Conservation (phyloP, 1,140 invertebrate species). For the Bombus fervidus region DNA sequence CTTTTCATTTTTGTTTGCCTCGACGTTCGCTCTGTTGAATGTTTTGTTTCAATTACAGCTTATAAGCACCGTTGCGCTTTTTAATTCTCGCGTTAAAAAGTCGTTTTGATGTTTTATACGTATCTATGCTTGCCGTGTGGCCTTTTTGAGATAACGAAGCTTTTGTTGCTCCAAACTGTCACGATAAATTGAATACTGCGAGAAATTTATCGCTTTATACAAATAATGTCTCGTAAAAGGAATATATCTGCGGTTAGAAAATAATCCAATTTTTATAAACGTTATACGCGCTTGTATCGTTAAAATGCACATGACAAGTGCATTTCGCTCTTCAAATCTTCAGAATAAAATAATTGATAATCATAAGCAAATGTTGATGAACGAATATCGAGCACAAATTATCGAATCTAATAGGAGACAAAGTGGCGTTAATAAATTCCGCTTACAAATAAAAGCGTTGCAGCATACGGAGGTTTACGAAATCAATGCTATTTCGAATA, state of each 20-base stretch:
- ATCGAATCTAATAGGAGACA: too few relatives aligned
- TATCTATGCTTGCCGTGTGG: too few relatives aligned
- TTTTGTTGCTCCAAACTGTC: not conserved
- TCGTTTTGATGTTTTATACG: not conserved
- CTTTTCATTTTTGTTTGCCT: not conserved
- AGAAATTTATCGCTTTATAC: not conserved
- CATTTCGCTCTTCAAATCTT: not conserved
- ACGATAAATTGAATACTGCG: not conserved
- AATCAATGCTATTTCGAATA: too few relatives aligned
- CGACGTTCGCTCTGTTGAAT: not conserved
- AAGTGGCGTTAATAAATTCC: too few relatives aligned
- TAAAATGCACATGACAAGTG: accelerated
- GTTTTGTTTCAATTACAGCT: conserved; percentile 1
- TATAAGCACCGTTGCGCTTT: not conserved
- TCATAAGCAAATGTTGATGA: too few relatives aligned
- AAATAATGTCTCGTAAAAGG: not conserved
- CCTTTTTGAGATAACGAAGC: not conserved
- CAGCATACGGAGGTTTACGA: too few relatives aligned
- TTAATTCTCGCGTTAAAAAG: not conserved
- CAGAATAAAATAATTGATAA: too few relatives aligned
- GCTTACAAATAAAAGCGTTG: too few relatives aligned
- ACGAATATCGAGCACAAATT: too few relatives aligned
- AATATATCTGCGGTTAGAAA: not conserved
- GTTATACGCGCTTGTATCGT: too few relatives aligned
- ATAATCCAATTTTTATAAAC: not conserved